Conservation (phyloP, 2,888 invertebrate genomes). For the Troides oblongomaculatus region DNA sequence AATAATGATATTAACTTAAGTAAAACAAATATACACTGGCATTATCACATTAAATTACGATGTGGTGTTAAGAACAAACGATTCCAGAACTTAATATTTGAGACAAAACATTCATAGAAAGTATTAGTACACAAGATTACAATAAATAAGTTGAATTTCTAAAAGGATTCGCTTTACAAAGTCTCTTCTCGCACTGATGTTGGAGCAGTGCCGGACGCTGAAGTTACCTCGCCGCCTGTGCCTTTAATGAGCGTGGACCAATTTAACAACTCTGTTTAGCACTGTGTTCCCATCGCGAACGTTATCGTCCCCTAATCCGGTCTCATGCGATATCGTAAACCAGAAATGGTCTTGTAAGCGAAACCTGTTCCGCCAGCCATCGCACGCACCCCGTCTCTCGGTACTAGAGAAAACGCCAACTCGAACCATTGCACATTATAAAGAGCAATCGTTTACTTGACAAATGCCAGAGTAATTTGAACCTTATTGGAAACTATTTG, state of each 20-base stretch:
- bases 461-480: slow-evolving; percentile 43
- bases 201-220: slow-evolving; percentile 47
- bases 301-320: slow-evolving; percentile 76
- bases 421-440: slow-evolving; percentile 47
- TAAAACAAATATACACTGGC: too few relatives aligned
- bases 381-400: slow-evolving; percentile 60
- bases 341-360: slow-evolving; percentile 71
- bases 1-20: too few relatives aligned
- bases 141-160: too few relatives aligned
- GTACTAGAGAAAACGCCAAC: slow-evolving; percentile 63
- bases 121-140: too few relatives aligned
- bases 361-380: slow-evolving; percentile 70
- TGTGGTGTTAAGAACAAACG: too few relatives aligned
- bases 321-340: slow-evolving; percentile 72
- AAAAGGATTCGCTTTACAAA: too few relatives aligned
- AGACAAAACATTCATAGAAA: too few relatives aligned
- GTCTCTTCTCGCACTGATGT: slow-evolving; percentile 45
- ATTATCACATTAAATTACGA: too few relatives aligned
- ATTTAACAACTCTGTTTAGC: slow-evolving; percentile 69
- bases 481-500: slow-evolving; percentile 47
- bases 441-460: slow-evolving; percentile 43
- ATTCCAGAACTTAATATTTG: too few relatives aligned
- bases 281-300: slow-evolving; percentile 68
- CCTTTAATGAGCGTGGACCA: slow-evolving; percentile 62
- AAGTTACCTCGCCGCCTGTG: slow-evolving; percentile 54